These are phyloP conservation scores for Scrobipalpa costella DNA, from an alignment of 2,888 invertebrate species.

Conservation along the genomic window DNA sequence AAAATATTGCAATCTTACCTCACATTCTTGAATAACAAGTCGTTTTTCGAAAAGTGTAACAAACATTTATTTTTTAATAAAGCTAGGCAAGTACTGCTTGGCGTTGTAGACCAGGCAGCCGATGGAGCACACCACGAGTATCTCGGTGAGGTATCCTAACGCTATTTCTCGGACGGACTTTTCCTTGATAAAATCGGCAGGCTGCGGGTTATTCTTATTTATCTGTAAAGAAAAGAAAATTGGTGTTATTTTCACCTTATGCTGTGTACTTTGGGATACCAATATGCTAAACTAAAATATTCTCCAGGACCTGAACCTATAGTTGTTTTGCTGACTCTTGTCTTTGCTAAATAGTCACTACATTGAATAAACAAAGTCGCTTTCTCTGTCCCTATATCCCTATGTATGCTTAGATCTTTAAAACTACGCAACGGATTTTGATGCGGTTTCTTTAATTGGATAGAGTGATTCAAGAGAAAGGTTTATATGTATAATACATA, in stretches of 20 bases:
- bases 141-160: slow-evolving; percentile 52
- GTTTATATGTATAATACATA: too few species aligned
- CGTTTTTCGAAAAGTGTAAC: slow-evolving; percentile 7
- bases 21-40: neutral
- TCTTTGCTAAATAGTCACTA: too few species aligned
- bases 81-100: slow-evolving; percentile 9
- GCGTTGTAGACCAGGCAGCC: slow-evolving; percentile 52
- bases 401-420: too few species aligned
- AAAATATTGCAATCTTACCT: neutral
- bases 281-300: too few species aligned
- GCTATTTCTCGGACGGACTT: slow-evolving; percentile 52
- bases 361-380: too few species aligned
- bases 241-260: neutral
- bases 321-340: too few species aligned
- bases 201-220: slow-evolving; percentile 63
- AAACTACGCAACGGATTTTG: too few species aligned
- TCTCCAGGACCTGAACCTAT: too few species aligned
- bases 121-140: slow-evolving; percentile 52
- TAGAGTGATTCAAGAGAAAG: too few species aligned
- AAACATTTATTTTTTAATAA: slow-evolving; percentile 21
- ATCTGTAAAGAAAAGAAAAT: slow-evolving; percentile 61
- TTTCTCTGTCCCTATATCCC: too few species aligned
- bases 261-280: neutral
- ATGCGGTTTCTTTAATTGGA: too few species aligned
- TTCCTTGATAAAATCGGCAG: slow-evolving; percentile 75